Base-by-base conservation (phyloP, 2,888 invertebrate species). In the Hemithea aestivaria region DNA sequence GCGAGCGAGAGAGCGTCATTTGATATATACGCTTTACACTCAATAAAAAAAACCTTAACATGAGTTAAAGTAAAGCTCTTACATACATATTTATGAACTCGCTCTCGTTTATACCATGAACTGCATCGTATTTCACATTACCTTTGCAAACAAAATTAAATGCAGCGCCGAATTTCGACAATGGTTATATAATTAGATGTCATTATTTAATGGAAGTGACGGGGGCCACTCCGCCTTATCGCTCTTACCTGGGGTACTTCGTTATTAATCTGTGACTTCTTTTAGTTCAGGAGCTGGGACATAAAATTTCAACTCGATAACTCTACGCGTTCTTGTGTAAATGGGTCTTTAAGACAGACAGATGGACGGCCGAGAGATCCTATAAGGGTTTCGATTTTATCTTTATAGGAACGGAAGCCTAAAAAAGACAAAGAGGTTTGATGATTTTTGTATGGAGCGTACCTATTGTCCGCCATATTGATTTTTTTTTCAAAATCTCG, bases 131-230 rank as follows among this genome's bases (percentile, higher is more conserved):
- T 29, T 23, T 50, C 62, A 56, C 57, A 56, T 53, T 56, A 60
- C 50, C 51, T 62, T 63, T 53, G 68, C 68, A 74, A 78, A 83
- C 69, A 73, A 73, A 81, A 77, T 80, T 76, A 74, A 80, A 79
- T 75, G 77, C 82, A 81, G 66, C 68, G 63, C 52, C 64, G 64
- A 72, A 74, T 73, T 68, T 69, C 62, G 66, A 83, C 83, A 80
- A 82, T 71, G 71, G 67, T 58, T 46, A 64, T 69, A 69, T 84
- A 82, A 83, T 84, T 82, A 81, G 74, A 77, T 63, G 70, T 72
- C 75, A 80, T 79, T 74, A 77, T 79, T 77, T 67, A 75, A 66
- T 62, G 65, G 43, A 60, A 60, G 50, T 45, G 61, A 62, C 58
- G 51, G 48, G 41, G 34, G 41, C 38, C 65, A 63, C 69, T 65